These are phyloP conservation scores for Choreutis nemorana DNA, from an alignment of 2,888 invertebrate genomes.

Conservation along the genomic window DNA sequence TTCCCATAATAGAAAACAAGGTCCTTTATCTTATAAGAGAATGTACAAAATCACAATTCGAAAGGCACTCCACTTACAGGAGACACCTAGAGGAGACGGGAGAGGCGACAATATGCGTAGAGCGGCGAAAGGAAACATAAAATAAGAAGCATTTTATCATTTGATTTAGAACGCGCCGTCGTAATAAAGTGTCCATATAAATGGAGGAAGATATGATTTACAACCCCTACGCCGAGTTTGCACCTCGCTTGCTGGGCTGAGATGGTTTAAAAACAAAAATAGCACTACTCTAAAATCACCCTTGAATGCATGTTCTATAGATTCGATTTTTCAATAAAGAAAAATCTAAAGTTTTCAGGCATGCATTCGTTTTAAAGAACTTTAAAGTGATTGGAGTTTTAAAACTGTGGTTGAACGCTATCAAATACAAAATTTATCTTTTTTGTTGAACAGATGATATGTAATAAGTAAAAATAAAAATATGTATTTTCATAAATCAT, in stretches of 20 bases:
- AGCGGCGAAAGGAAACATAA: slow-evolving; percentile 51
- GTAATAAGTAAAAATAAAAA: too few relatives aligned
- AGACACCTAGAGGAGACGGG: slow-evolving; percentile 14
- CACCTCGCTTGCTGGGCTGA: slow-evolving; percentile 32
- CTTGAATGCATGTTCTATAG: slow-evolving; percentile 7
- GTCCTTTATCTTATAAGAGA: slow-evolving; percentile 15
- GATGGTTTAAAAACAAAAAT: slow-evolving; percentile 33
- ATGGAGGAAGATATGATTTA: slow-evolving; percentile 61
- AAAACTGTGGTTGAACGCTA: too few relatives aligned
- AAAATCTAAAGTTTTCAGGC: background rate
- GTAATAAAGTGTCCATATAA: slow-evolving; percentile 65
- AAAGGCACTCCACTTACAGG: slow-evolving; percentile 20
- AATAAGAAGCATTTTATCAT: slow-evolving; percentile 63
- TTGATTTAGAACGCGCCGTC: slow-evolving; percentile 61
- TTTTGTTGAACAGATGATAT: too few relatives aligned
- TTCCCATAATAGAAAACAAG: too few relatives aligned
- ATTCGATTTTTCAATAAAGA: slow-evolving; percentile 2
- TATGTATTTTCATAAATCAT: too few relatives aligned
- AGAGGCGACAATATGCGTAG: slow-evolving; percentile 46
- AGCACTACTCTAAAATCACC: slow-evolving; percentile 10
- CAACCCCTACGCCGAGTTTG: slow-evolving; percentile 42
- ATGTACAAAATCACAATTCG: slow-evolving; percentile 18
- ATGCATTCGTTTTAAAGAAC: slow-evolving; percentile 8
- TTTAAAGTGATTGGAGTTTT: slow-evolving; percentile 10
- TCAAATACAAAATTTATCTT: too few relatives aligned